Base-by-base conservation (phyloP, 1,140 invertebrate species). In the Drosophila bipectinata region DNA sequence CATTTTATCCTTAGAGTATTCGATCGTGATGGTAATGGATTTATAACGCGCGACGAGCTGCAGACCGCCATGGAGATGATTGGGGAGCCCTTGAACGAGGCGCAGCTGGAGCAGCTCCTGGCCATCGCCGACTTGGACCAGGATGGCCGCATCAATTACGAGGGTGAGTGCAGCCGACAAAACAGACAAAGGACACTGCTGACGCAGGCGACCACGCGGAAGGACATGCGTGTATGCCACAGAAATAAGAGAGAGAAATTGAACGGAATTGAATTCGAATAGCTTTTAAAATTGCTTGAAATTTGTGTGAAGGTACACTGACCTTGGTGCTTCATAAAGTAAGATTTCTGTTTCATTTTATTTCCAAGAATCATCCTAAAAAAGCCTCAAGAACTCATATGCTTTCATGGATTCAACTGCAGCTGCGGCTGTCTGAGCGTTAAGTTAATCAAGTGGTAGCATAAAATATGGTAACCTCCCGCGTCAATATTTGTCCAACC, bases 81-180 rank as follows among this genome's bases (percentile, higher is more conserved):
- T 78, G 95, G 95, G 34, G 96, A 96, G 92, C 93, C 93, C 3
- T 93, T 96, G 44, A 95, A 95, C 1, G 95, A 96, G 75, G 92
- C 93, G 68, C 95, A 96, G 83, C 92, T 96, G 18, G 94, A 94
- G 80, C 94, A 96, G 72, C 93, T 96, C 90, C 92, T 96, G 53
- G 93, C 93, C 64, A 93, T 95, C 57, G 95, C 95, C 2, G 95
- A 96, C 91, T 94, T 95, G 68, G 95, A 96, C 90, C 94, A 95
- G 79, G 95, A 96, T 90, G 95, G 95, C 18, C 93, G 94, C 84
- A 96, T 96, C 73, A 95, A 96, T 90, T 96, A 96, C 87, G 95
- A 96, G 95, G 95, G 95, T 96, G 77, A 10, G 45, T 61, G 48
- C 77, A 77, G 41, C 7, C 30, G 32, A 21, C 21, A 21, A 21